These are phyloP conservation scores for Acleris cristana DNA, from an alignment of 2,888 invertebrate genomes.

Conservation along the genomic window DNA sequence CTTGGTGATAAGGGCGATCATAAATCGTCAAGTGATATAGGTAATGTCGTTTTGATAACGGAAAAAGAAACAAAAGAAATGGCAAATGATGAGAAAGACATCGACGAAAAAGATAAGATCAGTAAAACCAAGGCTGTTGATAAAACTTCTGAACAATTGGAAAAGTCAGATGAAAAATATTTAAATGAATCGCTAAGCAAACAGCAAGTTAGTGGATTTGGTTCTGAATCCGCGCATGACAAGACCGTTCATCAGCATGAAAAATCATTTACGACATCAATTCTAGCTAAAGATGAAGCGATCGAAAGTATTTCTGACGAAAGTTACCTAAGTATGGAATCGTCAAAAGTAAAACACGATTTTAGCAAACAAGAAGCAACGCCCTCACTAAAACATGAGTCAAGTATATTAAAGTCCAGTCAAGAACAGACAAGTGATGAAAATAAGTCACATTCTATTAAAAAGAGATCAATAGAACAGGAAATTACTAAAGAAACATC, in stretches of 20 bases:
- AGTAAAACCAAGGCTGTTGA: neutral
- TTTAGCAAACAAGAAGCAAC: neutral
- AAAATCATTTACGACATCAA: conserved; percentile 23
- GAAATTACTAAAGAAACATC: conserved; percentile 38
- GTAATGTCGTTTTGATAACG: conserved; percentile 29
- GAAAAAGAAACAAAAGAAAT: conserved; percentile 49
- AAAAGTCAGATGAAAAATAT: conserved; percentile 20
- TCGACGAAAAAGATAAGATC: conserved; percentile 47
- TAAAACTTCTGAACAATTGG: conserved; percentile 16
- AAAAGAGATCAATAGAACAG: conserved; percentile 23
- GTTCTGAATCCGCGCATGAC: neutral
- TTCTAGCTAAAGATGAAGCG: conserved; percentile 27
- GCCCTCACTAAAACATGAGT: neutral
- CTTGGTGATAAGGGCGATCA: conserved; percentile 20
- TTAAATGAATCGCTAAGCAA: neutral
- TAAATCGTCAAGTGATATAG: conserved; percentile 8
- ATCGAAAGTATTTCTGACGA: conserved; percentile 39
- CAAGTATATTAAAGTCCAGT: neutral
- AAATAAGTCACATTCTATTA: conserved; percentile 18
- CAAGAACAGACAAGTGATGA: conserved; percentile 13
- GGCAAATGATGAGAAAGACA: conserved; percentile 50
- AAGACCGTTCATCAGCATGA: neutral
- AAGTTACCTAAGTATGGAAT: conserved; percentile 32
- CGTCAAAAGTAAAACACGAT: conserved; percentile 9
- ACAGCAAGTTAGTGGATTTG: neutral